phyloP scores from a whole-genome alignment of 2,888 invertebrate species.

The Agrotis clavis region DNA sequence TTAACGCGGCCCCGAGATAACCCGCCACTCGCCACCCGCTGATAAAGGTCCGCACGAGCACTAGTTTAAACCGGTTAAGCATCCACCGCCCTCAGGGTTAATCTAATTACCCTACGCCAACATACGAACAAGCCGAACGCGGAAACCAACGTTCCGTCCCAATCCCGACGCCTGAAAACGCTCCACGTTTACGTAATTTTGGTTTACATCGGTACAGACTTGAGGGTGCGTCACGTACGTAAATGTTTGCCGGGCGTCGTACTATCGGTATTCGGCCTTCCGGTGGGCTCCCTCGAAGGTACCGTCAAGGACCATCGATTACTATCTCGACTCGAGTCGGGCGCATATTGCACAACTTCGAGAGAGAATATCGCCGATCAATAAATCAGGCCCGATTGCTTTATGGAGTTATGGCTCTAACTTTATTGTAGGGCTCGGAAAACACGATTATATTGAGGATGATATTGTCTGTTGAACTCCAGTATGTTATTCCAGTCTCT shows the following conservation, averaged over 20 bases:
- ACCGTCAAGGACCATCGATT: slow-evolving; percentile 87
- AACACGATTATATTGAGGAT: slow-evolving; percentile 62
- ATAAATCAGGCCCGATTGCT: slow-evolving; percentile 78
- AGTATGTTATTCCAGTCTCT: slow-evolving; percentile 44
- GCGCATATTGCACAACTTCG: slow-evolving; percentile 87
- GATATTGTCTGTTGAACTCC: slow-evolving; percentile 64
- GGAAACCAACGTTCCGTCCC: slow-evolving; percentile 71
- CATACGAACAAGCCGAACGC: slow-evolving; percentile 71
- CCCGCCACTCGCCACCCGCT: slow-evolving; percentile 90
- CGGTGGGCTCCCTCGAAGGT: slow-evolving; percentile 75
- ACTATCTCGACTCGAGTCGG: slow-evolving; percentile 78
- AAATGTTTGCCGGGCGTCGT: slow-evolving; percentile 83
- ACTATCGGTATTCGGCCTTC: slow-evolving; percentile 81
- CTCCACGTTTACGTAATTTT: slow-evolving; percentile 78
- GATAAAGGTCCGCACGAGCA: slow-evolving; percentile 86
- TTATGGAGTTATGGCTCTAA: slow-evolving; percentile 71
- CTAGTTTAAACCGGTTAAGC: slow-evolving; percentile 90
- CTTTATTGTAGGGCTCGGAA: slow-evolving; percentile 70
- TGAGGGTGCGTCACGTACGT: slow-evolving; percentile 82
- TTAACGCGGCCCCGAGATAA: slow-evolving; percentile 90
- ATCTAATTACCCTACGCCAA: slow-evolving; percentile 89
- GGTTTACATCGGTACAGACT: slow-evolving; percentile 73
- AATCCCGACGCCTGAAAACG: slow-evolving; percentile 72
- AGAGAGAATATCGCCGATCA: slow-evolving; percentile 76
- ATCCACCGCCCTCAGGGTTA: slow-evolving; percentile 88